A percentile compares a stretch with the other conserved stretches of the same genome.
Evolutionary conservation across 2,113 vertebrate species (phyloP).

Genomic region (Stegostoma tigrinum): DNA sequence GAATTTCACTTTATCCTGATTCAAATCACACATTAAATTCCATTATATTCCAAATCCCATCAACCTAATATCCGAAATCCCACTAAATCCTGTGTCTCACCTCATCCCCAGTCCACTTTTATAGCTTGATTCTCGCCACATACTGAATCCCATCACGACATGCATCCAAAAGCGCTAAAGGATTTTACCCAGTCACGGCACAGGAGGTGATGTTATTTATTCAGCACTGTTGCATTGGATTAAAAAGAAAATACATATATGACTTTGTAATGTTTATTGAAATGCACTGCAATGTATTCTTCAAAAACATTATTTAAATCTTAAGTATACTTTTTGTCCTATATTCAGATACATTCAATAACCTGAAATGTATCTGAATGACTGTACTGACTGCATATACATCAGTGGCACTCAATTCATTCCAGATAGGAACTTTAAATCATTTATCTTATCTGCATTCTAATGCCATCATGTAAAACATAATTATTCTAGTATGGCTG

Average conservation of each 20-base stretch:
- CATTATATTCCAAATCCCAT: no score
- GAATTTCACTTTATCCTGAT: no score
- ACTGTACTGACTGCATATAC: neutral
- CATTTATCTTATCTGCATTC: slow-evolving; percentile 2
- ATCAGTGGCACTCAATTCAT: slow-evolving; percentile 30
- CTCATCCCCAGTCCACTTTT: no score
- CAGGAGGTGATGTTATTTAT: neutral
- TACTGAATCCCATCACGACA: no score
- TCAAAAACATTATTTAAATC: neutral
- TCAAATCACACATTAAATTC: no score
- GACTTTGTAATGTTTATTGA: neutral
- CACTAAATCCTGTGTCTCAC: no score
- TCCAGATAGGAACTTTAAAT: slow-evolving; percentile 24
- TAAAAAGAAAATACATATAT: neutral
- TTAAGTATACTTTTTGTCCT: neutral
- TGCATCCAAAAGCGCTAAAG: neutral
- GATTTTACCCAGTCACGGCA: neutral
- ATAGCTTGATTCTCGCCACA: no score
- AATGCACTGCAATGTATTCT: neutral
- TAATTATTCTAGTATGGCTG: neutral
- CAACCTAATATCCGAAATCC: no score
- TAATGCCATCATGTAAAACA: slow-evolving; percentile 8
- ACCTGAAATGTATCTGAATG: neutral
- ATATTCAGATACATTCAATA: neutral
- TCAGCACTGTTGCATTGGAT: neutral